Base-by-base conservation (phyloP, 2,113 vertebrate genomes). In the Rhinolophus ferrumequinum region DNA sequence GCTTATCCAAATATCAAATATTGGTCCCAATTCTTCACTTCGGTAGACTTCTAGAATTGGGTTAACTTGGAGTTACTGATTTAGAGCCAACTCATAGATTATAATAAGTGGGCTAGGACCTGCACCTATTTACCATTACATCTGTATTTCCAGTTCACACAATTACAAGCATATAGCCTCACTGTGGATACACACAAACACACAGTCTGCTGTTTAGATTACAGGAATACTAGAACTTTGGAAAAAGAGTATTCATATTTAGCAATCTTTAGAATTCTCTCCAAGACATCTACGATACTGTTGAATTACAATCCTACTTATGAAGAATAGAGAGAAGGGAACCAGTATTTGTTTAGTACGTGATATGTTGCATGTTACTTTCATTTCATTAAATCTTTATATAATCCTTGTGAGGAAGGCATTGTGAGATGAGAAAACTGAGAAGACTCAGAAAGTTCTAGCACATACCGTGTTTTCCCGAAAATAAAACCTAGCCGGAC, bases 1-100 rank as follows among this genome's bases (percentile, higher is more conserved):
- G 26, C 73, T 96, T 92, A 90, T 95, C 44, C 67, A 93, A 87
- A 93, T 85, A 75, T 56, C 62, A 94, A 89, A 91, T 64, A 56
- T 47, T 88, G 76, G 69, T 84, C 41, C 41, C 38, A 84, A 70
- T 88, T 92, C 56, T 89, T 80, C 28, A 86, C 26, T 95, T 92
- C 47, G 54, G 38, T 56, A 64, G n/a, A 67, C 19, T 72, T 69
- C 30, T 77, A 92, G 62, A 91, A 94, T 28, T 95, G 44, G 22
- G 60, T 88, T 81, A 83, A 82, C 26, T 69, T 69, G 44, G 33
- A 86, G 26, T 69, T 89, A 84, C 5, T 69, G 52, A 69, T 56
- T 94, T 81, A 83, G 30, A 75, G 28, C 13, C 69, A 95, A 89
- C 13, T 88, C 77, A 75, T 22, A 35, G 35, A 77, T 89, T 22